phyloP scores from a whole-genome alignment of 2,888 invertebrate genomes.

The Schizaphis graminum region DNA sequence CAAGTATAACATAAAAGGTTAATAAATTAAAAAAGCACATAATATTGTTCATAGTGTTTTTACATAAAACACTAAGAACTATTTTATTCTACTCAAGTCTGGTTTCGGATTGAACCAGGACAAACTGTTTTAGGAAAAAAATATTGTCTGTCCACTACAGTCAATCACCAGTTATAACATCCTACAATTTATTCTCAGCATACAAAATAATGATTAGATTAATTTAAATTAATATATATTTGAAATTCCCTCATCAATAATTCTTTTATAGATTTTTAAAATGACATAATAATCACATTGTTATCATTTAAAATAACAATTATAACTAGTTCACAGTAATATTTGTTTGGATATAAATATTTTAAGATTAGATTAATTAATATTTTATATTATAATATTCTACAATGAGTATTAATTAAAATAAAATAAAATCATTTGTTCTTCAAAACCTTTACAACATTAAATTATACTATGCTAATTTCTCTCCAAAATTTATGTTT shows the following conservation, averaged over 20 bases:
- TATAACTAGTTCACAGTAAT: not conserved
- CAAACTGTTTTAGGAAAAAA: too few species aligned
- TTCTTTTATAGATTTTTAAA: not conserved
- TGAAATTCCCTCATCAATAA: not conserved
- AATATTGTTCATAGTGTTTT: too few species aligned
- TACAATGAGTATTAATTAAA: not conserved
- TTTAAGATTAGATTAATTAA: not conserved
- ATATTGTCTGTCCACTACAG: too few species aligned
- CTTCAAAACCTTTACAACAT: not conserved
- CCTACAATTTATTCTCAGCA: too few species aligned
- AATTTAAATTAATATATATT: too few species aligned
- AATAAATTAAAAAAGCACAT: too few species aligned
- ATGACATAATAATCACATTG: not conserved
- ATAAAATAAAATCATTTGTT: not conserved
- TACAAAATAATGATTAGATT: too few species aligned
- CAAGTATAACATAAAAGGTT: too few species aligned
- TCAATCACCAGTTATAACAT: too few species aligned
- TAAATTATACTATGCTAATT: not conserved
- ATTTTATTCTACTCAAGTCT: too few species aligned
- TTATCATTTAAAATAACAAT: not conserved
- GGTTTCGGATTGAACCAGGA: too few species aligned
- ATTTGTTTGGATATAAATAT: not conserved
- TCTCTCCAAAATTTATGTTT: not conserved
- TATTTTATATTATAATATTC: not conserved
- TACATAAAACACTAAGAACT: too few species aligned